Base-by-base conservation (phyloP, 2,113 vertebrate genomes). In the Pygathrix nemaeus region DNA sequence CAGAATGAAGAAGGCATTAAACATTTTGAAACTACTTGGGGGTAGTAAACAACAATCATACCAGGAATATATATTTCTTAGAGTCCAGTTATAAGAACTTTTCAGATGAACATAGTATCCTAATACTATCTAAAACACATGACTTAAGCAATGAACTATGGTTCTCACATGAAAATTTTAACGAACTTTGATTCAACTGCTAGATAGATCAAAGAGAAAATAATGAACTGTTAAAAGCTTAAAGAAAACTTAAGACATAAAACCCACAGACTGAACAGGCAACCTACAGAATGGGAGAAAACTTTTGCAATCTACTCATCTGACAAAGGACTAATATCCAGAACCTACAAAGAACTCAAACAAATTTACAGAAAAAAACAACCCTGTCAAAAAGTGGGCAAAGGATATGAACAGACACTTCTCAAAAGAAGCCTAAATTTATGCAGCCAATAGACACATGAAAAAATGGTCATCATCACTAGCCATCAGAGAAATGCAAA, bases 201-300 rank as follows among this genome's bases (percentile, higher is more conserved):
- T 68, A 68, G 50, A 23, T 32, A 68, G 40, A 82, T 88, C 45
- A 88, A 95, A 82, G 10, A 91, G n/a, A 88, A 97, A 94, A 75
- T 85, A 90, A 92, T 90, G 73, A 94, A 85, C n/a, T 72, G 64
- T 5, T 6, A 61, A 11, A 92, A 88, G 50, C 16, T 70, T 43
- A 79, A 76, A 55, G 61, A 93, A 94, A 91, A 16, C 14, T 79
- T 88, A 93, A 91, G n/a, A 43, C 68, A 72, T 59, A 95, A 96
- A 95, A 61, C 2, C 40, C 82, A n/a, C 21, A 43, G 48, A 50
- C 48, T 50, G 13, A 50, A 50, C 48, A 50, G 48, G 48, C 48
- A 50, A 50, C 48, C 48, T 50, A 50, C 48, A 50, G 48, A 50
- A 50, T 50, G 48, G 48, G 13, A 50, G 48, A 50, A 50, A 14